A percentile compares a stretch with the other conserved stretches of the same genome.
These are phyloP conservation scores for Ophion slaviceki DNA, from an alignment of 2,888 invertebrate genomes.

Conservation along the genomic window DNA sequence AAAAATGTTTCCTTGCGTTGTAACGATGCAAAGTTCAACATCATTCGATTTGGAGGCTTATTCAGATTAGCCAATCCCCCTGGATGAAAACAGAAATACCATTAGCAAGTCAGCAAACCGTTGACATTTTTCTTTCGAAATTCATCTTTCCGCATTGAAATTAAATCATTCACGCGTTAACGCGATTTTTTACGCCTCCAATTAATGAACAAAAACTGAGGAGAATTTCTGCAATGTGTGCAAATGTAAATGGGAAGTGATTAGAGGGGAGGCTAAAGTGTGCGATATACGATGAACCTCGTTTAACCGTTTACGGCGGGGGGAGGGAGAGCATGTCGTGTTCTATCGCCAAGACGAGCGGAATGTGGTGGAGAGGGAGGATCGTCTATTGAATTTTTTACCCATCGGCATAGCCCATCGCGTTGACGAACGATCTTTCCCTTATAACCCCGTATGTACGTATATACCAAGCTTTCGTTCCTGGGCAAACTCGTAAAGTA, in stretches of 20 bases:
- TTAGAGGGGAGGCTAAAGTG: conserved; percentile 69
- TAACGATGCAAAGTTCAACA: too few species aligned
- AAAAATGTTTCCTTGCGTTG: too few species aligned
- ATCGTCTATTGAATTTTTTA: conserved; percentile 57
- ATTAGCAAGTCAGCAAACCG: too few species aligned
- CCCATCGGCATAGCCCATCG: conserved; percentile 38
- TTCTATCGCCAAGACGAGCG: conserved; percentile 42
- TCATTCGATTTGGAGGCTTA: too few species aligned
- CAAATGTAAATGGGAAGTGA: conserved; percentile 38
- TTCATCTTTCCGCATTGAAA: too few species aligned
- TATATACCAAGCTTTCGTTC: conserved; percentile 21
- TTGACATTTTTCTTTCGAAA: too few species aligned
- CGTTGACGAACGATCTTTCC: conserved; percentile 38
- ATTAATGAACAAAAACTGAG: neutral
- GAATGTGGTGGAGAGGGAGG: conserved; percentile 10
- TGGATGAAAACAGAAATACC: too few species aligned
- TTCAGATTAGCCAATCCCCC: too few species aligned
- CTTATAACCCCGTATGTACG: conserved; percentile 23
- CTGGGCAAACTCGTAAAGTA: conserved; percentile 72
- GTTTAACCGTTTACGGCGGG: conserved; percentile 63
- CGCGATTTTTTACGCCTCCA: neutral
- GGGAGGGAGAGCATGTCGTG: conserved; percentile 33
- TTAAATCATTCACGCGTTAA: too few species aligned
- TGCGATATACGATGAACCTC: conserved; percentile 62
- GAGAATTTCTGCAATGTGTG: conserved; percentile 2